Base-by-base conservation (phyloP, 2,113 vertebrate genomes). In the Gnathonemus longibarbis region DNA sequence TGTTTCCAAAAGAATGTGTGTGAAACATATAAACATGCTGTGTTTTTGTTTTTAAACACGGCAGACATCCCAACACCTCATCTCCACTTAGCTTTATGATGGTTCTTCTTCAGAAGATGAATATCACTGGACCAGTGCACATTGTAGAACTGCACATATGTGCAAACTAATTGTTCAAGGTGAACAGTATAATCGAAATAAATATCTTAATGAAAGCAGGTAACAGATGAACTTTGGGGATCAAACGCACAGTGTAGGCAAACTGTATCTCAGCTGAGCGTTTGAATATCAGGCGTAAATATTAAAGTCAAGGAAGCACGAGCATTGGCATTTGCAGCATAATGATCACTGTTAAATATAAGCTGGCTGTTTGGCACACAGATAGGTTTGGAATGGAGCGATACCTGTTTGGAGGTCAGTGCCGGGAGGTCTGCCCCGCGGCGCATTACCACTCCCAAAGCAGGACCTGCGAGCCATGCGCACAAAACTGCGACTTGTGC, bases 321-420 rank as follows among this genome's bases (percentile, higher is more conserved):
- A 42, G 35, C 62, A 21, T 31, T 66, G n/a, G 70, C 35, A 19
- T 80, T 74, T 3, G n/a, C 13, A 19, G 27, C 27, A 77, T 77
- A 5, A 80, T 80, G 74, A 8, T 19, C 17, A 39, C 74, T 80
- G 74, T 17, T 77, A 39, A 77, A 39, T 17, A 19, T 39, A 19
- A 17, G 15, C 13, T 42, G 15, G 42, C 31, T 24, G 31, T 80
- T 80, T 80, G 31, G 31, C 74, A 4, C 48, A 62, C 93, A 99
- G 98, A 99, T 89, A 94, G 89, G 87, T 95, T 94, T 24, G 94
- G 93, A 5, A 93, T 83, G 1, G 56, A 94, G 5, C 95, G 92
- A 66, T 98, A 97, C 93, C 91, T 98, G 5, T 95, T 96, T 27
- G 45, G 89, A 24, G 93, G 95, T 10, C 93, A 97, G 90, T 99